Conservation (phyloP, 2,888 invertebrate genomes). For the Clanis bilineata region DNA sequence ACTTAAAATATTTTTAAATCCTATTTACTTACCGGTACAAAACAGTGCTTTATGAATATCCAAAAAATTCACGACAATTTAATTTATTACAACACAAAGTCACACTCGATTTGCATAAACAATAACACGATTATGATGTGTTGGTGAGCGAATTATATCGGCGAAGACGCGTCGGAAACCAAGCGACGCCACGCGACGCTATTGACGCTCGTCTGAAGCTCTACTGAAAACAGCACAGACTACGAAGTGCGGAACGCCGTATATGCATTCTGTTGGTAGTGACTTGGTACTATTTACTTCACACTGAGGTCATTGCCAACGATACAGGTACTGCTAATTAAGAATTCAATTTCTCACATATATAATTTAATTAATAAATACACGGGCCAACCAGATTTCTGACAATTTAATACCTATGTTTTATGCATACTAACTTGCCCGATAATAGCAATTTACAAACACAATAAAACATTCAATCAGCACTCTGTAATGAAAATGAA, state of each 20-base stretch:
- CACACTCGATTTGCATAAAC: background rate
- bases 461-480: background rate
- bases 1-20: background rate
- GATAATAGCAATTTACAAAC: background rate
- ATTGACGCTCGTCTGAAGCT: background rate
- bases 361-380: background rate
- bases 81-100: background rate
- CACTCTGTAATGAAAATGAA: background rate
- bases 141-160: background rate
- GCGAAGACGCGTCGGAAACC: background rate
- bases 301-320: constrained; percentile 1
- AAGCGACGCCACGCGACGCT: too few species aligned
- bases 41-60: background rate
- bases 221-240: background rate
- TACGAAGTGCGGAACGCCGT: background rate
- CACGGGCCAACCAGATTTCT: background rate
- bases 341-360: background rate
- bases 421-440: background rate
- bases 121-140: background rate
- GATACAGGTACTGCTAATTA: background rate
- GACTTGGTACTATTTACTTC: too few species aligned
- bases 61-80: background rate
- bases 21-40: background rate
- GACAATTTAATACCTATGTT: background rate
- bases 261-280: background rate